Evolutionary conservation across 2,888 invertebrate genomes (phyloP), one percentile per base, ranked within the genome.

Genomic region (Drosophila paramelanica): DNA sequence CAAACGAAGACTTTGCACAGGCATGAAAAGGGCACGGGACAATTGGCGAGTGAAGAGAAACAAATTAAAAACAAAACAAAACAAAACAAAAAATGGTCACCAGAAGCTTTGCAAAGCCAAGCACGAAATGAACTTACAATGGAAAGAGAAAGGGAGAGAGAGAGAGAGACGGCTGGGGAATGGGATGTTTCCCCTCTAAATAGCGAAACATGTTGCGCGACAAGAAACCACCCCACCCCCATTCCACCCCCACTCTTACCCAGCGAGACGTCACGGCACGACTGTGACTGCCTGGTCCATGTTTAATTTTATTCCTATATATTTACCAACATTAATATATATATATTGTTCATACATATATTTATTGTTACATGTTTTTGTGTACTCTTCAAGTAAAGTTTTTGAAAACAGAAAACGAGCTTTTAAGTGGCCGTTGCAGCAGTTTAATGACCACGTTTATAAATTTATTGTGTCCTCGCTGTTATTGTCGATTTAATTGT

Each of bases 1-100:
- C 90, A 89, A 89, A 89, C 79, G 88, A 84, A 76, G 84, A 78
- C 74, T 72, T 75, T 66, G 67, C 69, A 62, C 57, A 72, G 62
- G 14, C 64, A 64, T 51, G 45, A 52, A 56, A 47, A 49, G 45
- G 60, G 46, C 39, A 58, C 13, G 20, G 50, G 45, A 41, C 46
- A 60, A 55, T 49, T 31, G 50, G 23, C 36, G 46, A 59, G 39
- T 36, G 50, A 23, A 11, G 41, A 27, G 38, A 31, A 33, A 36
- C 33, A n/a, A 20, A 10, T 31, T 31, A 31, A 10, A 31, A 31
- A 31, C 8, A 8, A 31, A 31, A 31, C 7, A 27, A 25, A 25
- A 25, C 6, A 25, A 31, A 31, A 10, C 43, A 25, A 50, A 57
- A 67, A 86, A 76, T 77, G 82, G 80, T 78, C 70, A 81, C 73